A percentile compares a stretch with the other conserved stretches of the same genome.
Conservation (phyloP, 2,888 invertebrate genomes). For the Parnassius glacialis region DNA sequence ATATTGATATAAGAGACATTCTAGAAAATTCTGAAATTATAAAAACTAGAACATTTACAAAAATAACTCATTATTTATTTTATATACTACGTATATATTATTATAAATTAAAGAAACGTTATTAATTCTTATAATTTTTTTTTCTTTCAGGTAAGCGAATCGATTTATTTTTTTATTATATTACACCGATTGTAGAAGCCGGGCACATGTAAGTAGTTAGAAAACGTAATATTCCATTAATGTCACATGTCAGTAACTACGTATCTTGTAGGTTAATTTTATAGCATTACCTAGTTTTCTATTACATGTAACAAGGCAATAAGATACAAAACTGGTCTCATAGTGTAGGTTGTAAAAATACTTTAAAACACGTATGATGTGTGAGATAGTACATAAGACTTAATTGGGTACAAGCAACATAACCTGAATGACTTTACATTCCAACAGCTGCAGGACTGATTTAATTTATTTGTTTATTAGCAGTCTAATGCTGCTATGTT, state of each 20-base stretch:
- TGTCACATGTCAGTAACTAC: constrained; percentile 21
- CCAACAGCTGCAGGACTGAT: too few relatives aligned
- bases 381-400: too few relatives aligned
- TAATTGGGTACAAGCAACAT: too few relatives aligned
- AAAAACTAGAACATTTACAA: too few relatives aligned
- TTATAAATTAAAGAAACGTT: too few relatives aligned
- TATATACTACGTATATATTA: too few relatives aligned
- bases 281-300: constrained; percentile 12
- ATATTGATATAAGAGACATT: too few relatives aligned
- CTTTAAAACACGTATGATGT: too few relatives aligned
- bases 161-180: not conserved
- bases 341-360: not conserved
- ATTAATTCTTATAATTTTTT: not conserved
- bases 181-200: not conserved
- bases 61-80: too few relatives aligned
- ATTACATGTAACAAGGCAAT: constrained; percentile 5
- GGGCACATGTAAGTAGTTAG: constrained; percentile 10
- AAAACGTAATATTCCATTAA: constrained; percentile 25
- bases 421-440: too few relatives aligned
- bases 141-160: constrained; percentile 19
- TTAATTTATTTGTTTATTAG: too few relatives aligned
- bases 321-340: not conserved
- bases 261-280: constrained; percentile 16
- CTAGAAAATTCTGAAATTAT: too few relatives aligned
- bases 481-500: not conserved